Conservation (phyloP, 2,797 vertebrate species). For the Diplodus sargus region DNA sequence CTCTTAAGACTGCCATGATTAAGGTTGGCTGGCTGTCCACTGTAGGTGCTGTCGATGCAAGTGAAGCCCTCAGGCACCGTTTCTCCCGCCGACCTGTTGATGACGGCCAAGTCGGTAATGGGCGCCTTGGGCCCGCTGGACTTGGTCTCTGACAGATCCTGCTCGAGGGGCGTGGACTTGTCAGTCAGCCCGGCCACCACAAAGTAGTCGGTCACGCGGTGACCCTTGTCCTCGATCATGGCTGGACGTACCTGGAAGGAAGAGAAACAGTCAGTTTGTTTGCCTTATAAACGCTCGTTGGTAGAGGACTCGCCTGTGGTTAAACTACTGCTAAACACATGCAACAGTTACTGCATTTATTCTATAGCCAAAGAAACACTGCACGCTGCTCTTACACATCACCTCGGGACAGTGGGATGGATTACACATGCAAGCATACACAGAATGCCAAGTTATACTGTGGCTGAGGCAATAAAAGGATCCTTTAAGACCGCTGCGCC, state of each 20-base stretch:
- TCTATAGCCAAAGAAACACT: constrained; percentile 7
- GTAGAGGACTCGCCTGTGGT: background rate
- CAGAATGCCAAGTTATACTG: constrained; percentile 66
- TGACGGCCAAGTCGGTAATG: constrained; percentile 95
- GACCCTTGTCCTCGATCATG: constrained; percentile 98
- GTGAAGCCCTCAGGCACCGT: constrained; percentile 96
- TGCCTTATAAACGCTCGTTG: background rate
- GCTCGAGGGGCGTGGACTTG: constrained; percentile 91
- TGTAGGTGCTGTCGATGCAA: constrained; percentile 93
- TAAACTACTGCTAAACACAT: background rate
- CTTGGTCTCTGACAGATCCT: constrained; percentile 94
- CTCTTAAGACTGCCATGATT: constrained; percentile 98
- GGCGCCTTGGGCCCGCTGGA: constrained; percentile 93
- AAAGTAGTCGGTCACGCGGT: constrained; percentile 98
- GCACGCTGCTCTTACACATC: constrained; percentile 26
- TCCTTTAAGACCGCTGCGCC: constrained; percentile 45
- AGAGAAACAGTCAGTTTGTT: background rate
- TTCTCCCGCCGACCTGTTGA: constrained; percentile 95
- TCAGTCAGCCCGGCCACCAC: constrained; percentile 98
- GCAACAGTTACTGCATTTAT: background rate
- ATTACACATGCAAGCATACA: constrained; percentile 47
- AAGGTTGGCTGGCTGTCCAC: constrained; percentile 94
- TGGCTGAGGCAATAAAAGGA: constrained; percentile 53
- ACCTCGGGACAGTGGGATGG: constrained; percentile 37
- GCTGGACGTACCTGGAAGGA: constrained; percentile 79